Percentiles rank a stretch among this genome's conserved stretches.
Conservation (phyloP, 2,888 invertebrate species). For the Eristalis tenax region DNA sequence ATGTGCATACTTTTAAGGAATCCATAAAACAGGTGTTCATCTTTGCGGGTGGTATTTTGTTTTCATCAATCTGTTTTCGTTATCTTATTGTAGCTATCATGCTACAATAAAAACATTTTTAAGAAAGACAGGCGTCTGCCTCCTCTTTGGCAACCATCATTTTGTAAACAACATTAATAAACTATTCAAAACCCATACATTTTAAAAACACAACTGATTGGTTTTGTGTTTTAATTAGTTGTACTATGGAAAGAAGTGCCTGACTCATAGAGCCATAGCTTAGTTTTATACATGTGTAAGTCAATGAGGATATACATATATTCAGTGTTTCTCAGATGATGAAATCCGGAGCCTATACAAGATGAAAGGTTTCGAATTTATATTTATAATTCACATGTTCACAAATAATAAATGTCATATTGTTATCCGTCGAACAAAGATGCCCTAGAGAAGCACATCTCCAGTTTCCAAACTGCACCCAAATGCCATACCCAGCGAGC, state of each 20-base stretch:
- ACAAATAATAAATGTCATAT: neutral
- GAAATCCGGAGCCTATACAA: neutral
- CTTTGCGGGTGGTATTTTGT: neutral
- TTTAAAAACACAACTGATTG: neutral
- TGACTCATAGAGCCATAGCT: too few species aligned
- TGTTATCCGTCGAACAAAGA: neutral
- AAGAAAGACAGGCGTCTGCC: neutral
- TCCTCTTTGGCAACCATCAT: neutral
- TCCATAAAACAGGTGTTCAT: neutral
- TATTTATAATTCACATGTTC: neutral
- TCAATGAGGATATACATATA: too few species aligned
- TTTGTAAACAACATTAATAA: neutral
- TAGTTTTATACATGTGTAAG: too few species aligned
- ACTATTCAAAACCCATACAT: neutral
- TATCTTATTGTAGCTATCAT: neutral
- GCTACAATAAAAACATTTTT: neutral
- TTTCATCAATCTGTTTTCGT: neutral
- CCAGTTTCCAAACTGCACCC: conserved; percentile 21
- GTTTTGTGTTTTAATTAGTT: too few species aligned
- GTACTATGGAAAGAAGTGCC: too few species aligned
- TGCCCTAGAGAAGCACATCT: neutral
- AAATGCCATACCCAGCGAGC: neutral
- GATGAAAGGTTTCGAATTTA: neutral
- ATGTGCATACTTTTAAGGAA: too few species aligned
- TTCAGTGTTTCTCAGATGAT: too few species aligned